A percentile compares a stretch with the other conserved stretches of the same genome.
phyloP scores from a whole-genome alignment of 2,113 vertebrate species.

The Phyllostomus hastatus region DNA sequence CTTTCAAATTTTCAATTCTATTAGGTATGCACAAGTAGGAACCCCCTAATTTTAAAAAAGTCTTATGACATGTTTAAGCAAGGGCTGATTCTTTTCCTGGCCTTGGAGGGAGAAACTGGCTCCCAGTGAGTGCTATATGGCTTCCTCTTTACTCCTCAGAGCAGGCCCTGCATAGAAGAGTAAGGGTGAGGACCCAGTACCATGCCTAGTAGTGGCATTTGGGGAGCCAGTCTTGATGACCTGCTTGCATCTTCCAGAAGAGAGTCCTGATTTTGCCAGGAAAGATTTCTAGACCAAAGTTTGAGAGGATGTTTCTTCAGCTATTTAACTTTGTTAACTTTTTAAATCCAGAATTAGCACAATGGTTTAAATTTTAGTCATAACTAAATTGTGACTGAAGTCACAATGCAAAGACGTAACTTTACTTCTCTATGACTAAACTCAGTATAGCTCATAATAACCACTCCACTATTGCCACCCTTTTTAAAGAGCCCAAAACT shows the following conservation, averaged over 20 bases:
- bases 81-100: background rate
- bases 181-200: background rate
- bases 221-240: background rate
- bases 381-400: background rate
- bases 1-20: background rate
- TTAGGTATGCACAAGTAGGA: background rate
- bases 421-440: slow-evolving; percentile 25
- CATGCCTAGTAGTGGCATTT: background rate
- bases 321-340: slow-evolving; percentile 7
- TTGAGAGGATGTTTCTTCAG: background rate
- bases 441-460: background rate
- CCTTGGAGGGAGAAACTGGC: background rate
- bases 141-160: background rate
- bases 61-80: background rate
- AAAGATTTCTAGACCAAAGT: background rate
- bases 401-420: background rate
- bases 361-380: slow-evolving; percentile 27
- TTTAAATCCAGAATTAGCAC: background rate
- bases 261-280: background rate
- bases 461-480: background rate
- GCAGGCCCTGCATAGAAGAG: background rate
- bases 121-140: background rate
- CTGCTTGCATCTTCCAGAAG: background rate
- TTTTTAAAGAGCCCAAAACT: background rate
- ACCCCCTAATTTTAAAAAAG: slow-evolving; percentile 17